Conservation (phyloP, 2,797 vertebrate genomes). For the Hydrocynus forskahlii region DNA sequence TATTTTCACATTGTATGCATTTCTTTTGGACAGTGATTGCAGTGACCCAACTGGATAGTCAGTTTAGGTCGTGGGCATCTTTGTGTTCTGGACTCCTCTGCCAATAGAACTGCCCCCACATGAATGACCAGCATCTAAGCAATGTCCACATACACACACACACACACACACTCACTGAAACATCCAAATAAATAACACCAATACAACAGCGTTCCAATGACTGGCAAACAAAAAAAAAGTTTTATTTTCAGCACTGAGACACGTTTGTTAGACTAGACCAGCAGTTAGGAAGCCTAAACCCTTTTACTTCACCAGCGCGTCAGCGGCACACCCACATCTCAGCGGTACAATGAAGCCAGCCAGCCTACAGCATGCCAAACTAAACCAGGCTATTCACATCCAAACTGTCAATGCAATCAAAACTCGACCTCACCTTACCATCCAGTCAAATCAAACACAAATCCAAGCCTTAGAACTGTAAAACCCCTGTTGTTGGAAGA, state of each 20-base stretch:
- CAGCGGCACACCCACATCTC: constrained; percentile 56
- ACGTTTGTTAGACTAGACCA: constrained; percentile 60
- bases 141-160: constrained; percentile 4
- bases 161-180: background rate
- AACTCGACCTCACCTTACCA: background rate
- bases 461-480: background rate
- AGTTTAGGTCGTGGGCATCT: no score
- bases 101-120: background rate
- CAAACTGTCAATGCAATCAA: background rate
- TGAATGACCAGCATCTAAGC: constrained; percentile 12
- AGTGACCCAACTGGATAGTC: no score
- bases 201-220: constrained; percentile 7
- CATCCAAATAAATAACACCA: background rate
- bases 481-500: background rate
- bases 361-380: constrained; percentile 62
- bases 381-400: constrained; percentile 29
- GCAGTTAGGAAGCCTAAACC: constrained; percentile 65
- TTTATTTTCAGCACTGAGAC: constrained; percentile 79
- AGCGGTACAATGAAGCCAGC: constrained; percentile 65
- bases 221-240: constrained; percentile 62
- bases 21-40: no score
- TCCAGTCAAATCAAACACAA: background rate
- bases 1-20: no score
- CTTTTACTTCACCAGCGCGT: constrained; percentile 69
- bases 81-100: background rate